These are phyloP conservation scores for Sinosuthora webbiana DNA, from an alignment of 2,113 vertebrate genomes.

Conservation along the genomic window DNA sequence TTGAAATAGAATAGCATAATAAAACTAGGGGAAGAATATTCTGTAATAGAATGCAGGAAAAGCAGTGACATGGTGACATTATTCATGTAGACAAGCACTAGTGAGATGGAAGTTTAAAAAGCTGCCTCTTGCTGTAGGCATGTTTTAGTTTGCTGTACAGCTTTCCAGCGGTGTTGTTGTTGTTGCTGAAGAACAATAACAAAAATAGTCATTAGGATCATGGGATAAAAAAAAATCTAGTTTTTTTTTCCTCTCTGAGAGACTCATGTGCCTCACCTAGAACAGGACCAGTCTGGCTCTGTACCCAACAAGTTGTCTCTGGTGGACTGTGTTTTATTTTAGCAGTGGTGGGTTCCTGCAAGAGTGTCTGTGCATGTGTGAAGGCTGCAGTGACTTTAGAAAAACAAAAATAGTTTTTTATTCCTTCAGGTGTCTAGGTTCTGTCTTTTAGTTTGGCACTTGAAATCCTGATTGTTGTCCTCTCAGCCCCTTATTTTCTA, in stretches of 20 bases:
- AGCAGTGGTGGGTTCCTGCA: neutral
- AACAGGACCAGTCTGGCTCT: neutral
- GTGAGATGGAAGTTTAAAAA: constrained; percentile 33
- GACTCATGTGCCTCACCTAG: neutral
- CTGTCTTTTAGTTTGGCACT: neutral
- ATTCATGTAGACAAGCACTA: constrained; percentile 25
- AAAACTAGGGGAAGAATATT: constrained; percentile 6
- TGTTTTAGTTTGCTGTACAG: neutral
- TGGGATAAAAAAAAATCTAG: neutral
- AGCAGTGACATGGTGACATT: constrained; percentile 24
- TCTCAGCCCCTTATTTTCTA: neutral
- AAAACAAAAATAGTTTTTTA: neutral
- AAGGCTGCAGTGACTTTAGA: neutral
- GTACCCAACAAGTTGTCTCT: neutral
- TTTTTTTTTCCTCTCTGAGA: neutral
- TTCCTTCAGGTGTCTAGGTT: neutral
- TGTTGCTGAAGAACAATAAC: neutral
- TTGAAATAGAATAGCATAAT: constrained; percentile 53
- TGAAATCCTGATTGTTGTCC: neutral
- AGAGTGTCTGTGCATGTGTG: neutral
- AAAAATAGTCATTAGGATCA: constrained; percentile 20
- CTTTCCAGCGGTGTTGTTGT: constrained; percentile 1
- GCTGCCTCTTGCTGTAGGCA: neutral
- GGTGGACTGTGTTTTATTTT: neutral
- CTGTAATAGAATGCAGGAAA: constrained; percentile 4